Percentiles rank a stretch among this genome's conserved stretches.
phyloP scores from a whole-genome alignment of 2,888 invertebrate species.

The Hyposoter dolosus region DNA sequence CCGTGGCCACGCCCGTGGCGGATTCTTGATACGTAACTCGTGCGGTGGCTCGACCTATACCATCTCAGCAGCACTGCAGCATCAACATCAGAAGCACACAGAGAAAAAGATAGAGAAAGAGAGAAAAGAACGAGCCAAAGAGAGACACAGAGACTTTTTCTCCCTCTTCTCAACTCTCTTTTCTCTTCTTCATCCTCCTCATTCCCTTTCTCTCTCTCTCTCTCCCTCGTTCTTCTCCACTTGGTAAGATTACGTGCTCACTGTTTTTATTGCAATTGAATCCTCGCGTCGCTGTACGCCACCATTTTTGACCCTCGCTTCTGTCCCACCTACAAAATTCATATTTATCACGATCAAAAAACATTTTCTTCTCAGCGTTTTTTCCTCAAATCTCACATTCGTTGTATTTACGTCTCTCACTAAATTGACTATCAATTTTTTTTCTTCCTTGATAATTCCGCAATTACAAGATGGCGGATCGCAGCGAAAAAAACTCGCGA shows the following conservation, averaged over 20 bases:
- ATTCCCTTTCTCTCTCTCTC: constrained; percentile 50
- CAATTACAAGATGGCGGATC: constrained; percentile 83
- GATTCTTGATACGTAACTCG: constrained; percentile 85
- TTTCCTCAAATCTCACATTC: not conserved
- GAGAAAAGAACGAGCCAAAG: constrained; percentile 24
- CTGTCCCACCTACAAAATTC: constrained; percentile 74
- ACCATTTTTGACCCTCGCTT: constrained; percentile 63
- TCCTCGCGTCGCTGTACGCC: constrained; percentile 71
- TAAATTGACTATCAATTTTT: too few species aligned
- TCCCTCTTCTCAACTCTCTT: constrained; percentile 73
- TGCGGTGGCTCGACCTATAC: constrained; percentile 84
- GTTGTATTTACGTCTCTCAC: not conserved
- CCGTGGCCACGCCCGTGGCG: constrained; percentile 84
- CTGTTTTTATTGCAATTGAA: constrained; percentile 84
- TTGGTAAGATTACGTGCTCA: constrained; percentile 80
- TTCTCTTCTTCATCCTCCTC: constrained; percentile 69
- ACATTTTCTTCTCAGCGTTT: constrained; percentile 25
- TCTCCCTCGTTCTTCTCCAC: constrained; percentile 36
- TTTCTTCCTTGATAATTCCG: constrained; percentile 80
- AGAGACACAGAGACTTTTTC: constrained; percentile 73
- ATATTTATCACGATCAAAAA: constrained; percentile 74
- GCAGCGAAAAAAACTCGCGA: constrained; percentile 72
- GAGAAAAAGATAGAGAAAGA: constrained; percentile 24
- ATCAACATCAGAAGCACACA: constrained; percentile 56
- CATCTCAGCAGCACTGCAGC: constrained; percentile 72